Evolutionary conservation across 2,797 vertebrate genomes (phyloP).

Genomic region (Mionectes olivaceus): DNA sequence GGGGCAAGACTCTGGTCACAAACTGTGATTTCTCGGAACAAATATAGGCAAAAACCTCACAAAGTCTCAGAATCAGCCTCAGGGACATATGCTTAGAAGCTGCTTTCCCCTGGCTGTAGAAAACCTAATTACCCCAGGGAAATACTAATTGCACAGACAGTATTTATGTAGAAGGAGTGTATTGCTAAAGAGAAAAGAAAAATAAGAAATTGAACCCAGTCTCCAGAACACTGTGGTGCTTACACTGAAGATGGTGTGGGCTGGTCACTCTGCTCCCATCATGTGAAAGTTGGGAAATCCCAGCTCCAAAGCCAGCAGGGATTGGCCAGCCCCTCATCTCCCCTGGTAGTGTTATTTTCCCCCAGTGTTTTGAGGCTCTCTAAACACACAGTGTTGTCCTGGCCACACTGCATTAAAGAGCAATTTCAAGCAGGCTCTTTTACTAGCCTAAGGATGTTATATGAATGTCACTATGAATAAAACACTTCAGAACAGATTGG

Average conservation of each 20-base stretch:
- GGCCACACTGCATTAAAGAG: not conserved
- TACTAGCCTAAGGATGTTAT: not conserved
- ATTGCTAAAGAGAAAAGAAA: not conserved
- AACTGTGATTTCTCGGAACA: not conserved
- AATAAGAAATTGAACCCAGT: not conserved
- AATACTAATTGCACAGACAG: not conserved
- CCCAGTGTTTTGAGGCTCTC: not conserved
- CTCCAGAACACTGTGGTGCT: not conserved
- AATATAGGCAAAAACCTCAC: not conserved
- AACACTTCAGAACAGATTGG: constrained; percentile 6
- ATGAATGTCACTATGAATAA: constrained; percentile 38
- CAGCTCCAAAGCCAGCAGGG: not conserved
- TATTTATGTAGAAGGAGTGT: not conserved
- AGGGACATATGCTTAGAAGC: not conserved
- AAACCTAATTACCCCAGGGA: not conserved
- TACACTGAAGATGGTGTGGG: not conserved
- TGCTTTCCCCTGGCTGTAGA: not conserved
- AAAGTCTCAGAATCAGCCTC: not conserved
- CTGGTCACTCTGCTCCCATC: not conserved
- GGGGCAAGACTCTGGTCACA: not conserved
- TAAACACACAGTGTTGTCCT: not conserved
- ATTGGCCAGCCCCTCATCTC: not conserved
- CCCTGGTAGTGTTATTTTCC: not conserved
- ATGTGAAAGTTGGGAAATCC: constrained; percentile 6
- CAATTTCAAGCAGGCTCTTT: constrained; percentile 8